Evolutionary conservation across 1,140 invertebrate species (phyloP).

Genomic region (Scaptomyza pallida): DNA sequence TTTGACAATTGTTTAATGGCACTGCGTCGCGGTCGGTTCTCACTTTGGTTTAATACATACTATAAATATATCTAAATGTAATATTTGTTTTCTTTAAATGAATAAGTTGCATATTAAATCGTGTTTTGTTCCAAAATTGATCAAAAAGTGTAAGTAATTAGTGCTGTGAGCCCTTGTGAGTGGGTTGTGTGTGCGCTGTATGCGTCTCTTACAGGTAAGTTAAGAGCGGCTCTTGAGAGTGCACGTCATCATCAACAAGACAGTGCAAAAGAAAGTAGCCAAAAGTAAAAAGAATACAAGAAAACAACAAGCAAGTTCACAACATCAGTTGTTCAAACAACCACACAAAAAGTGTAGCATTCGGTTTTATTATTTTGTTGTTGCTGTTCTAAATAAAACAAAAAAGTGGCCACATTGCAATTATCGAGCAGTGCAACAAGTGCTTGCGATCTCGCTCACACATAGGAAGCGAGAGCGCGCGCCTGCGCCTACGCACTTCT

Average conservation of each 20-base stretch:
- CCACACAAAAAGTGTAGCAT: constrained; percentile 12
- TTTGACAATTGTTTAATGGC: constrained; percentile 1
- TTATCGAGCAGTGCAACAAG: constrained; percentile 32
- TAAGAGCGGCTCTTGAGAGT: constrained; percentile 41
- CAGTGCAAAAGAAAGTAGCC: constrained; percentile 38
- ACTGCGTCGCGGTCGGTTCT: constrained; percentile 26
- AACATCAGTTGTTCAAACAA: background rate
- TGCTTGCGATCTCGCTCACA: constrained; percentile 20
- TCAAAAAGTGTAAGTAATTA: constrained; percentile 12
- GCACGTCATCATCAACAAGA: constrained; percentile 44
- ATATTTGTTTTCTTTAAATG: background rate
- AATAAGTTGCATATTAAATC: background rate
- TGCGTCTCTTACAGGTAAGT: constrained; percentile 34
- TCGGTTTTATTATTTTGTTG: constrained; percentile 13
- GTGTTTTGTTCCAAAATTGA: background rate
- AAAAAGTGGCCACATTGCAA: constrained; percentile 14
- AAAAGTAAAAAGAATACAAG: background rate
- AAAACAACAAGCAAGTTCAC: background rate
- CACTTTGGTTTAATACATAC: constrained; percentile 1
- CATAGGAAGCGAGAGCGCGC: constrained; percentile 35
- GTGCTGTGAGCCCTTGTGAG: constrained; percentile 6
- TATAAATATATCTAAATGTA: constrained; percentile 8
- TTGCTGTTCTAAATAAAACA: constrained; percentile 1
- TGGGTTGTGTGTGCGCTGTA: constrained; percentile 8
- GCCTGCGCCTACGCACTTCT: constrained; percentile 37